Evolutionary conservation across 53 echinoderm and acorn worm species (phyloP).

Genomic region (Hippasteria phrygiana): DNA sequence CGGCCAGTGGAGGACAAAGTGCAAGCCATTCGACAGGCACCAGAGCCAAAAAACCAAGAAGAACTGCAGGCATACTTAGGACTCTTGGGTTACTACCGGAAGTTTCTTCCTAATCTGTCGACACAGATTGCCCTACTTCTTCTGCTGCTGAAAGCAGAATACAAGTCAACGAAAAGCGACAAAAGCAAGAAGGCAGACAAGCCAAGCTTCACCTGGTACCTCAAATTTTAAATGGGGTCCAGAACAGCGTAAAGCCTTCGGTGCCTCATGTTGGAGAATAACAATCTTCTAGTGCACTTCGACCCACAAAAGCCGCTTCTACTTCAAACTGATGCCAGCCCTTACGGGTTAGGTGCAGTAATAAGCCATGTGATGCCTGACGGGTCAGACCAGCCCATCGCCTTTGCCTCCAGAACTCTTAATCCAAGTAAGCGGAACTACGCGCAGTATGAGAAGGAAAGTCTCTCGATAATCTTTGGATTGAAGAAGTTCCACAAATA

Average conservation of each 20-base stretch:
- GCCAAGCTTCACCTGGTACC: neutral
- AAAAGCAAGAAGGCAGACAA: conserved; percentile 6
- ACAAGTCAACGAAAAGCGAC: conserved; percentile 10
- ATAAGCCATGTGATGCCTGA: conserved; percentile 61
- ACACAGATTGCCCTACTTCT: conserved; percentile 48
- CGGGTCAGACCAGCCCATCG: conserved; percentile 57
- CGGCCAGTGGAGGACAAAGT: conserved; percentile 59
- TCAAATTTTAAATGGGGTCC: conserved; percentile 62
- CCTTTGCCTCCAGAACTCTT: conserved; percentile 64
- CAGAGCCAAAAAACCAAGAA: conserved; percentile 35
- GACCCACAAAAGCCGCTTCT: conserved; percentile 43
- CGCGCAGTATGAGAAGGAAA: conserved; percentile 62
- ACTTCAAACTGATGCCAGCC: conserved; percentile 17
- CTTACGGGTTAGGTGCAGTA: conserved; percentile 13
- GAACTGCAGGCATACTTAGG: conserved; percentile 69
- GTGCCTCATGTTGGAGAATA: neutral
- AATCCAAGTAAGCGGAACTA: conserved; percentile 40
- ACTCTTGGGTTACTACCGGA: conserved; percentile 52
- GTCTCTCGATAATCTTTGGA: conserved; percentile 56
- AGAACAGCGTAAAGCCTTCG: conserved; percentile 52
- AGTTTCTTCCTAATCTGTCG: conserved; percentile 45
- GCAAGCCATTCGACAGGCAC: conserved; percentile 16
- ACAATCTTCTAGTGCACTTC: conserved; percentile 36
- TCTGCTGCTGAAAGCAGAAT: conserved; percentile 53
- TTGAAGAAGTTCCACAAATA: conserved; percentile 70